Base-by-base conservation (phyloP, 1,140 invertebrate species). In the Uloborus diversus region DNA sequence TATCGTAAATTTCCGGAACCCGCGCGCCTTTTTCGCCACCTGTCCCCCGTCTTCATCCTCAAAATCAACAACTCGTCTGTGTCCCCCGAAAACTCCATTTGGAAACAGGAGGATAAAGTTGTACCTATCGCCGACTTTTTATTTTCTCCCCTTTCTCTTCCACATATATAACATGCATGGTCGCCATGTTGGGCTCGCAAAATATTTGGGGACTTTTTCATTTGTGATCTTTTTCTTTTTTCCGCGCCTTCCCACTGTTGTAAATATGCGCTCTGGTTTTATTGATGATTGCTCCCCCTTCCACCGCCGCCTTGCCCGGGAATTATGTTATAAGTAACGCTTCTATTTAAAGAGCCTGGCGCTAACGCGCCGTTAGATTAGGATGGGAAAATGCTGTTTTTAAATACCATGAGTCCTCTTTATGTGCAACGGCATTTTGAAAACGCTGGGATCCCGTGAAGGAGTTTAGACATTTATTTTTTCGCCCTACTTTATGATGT, bases 391-490 rank as follows among this genome's bases (percentile, higher is more conserved):
- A 70, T 57, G 68, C 53, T 20, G 30, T 70, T 70, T 57, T 42
- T 75, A 75, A 75, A 75, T 75, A 75, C 35, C 32, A 51, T 62
- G 42, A 75, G 57, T 47, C 71, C 71, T 75, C 56, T 75, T 75
- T 75, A 75, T 75, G 71, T 49, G 71, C 56, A 25, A 17, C 56
- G 28, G 71, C 71, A 64, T 75, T 75, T 51, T 35, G 68, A 70
- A 70, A 70, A 70, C 47, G 42, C 30, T 53, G 42, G 57, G 57
- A 70, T 25, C 33, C 25, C 17, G 51, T 35, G 35, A 56, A 57
- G 27, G 56, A 42, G 37, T 13, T 13, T 42, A 42, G 1, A 2
- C 37, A 1, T 42, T 9, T 42, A 13, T 42, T 2, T 42, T 42
- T 42, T 42, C 17, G 9, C 2, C 37, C 37, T 9, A 42, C 37